Evolutionary conservation across 2,113 vertebrate genomes (phyloP).

Genomic region (Odontesthes bonariensis): DNA sequence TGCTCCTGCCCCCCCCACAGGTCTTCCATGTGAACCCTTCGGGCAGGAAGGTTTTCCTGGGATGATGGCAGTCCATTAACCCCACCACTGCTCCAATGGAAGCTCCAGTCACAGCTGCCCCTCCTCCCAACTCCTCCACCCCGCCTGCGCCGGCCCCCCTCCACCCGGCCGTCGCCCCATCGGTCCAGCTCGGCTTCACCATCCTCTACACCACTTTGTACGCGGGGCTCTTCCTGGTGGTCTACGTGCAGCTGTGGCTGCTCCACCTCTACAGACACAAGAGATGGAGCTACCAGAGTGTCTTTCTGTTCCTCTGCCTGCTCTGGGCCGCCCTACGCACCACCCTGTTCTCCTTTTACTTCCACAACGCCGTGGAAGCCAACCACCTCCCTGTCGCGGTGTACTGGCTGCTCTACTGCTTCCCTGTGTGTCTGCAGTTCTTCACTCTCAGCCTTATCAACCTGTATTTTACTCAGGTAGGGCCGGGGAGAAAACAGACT

Average conservation of each 20-base stretch:
- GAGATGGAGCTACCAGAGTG: conserved; percentile 89
- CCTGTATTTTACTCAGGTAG: conserved; percentile 90
- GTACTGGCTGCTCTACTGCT: conserved; percentile 91
- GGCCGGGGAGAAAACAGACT: neutral
- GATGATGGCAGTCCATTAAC: conserved; percentile 30
- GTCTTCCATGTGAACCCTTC: conserved; percentile 9
- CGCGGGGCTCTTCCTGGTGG: conserved; percentile 83
- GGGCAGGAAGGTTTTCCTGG: neutral
- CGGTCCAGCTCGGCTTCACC: conserved; percentile 89
- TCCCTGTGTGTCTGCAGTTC: conserved; percentile 90
- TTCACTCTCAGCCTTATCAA: conserved; percentile 91
- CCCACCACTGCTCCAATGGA: conserved; percentile 49
- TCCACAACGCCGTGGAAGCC: conserved; percentile 84
- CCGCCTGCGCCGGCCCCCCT: conserved; percentile 77
- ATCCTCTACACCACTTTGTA: conserved; percentile 87
- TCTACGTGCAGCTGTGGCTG: conserved; percentile 90
- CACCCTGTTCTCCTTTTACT: conserved; percentile 91
- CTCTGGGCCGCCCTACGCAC: conserved; percentile 89
- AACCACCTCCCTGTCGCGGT: conserved; percentile 83
- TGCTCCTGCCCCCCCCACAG: conserved; percentile 3
- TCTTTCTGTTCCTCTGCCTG: conserved; percentile 89
- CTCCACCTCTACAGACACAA: conserved; percentile 87
- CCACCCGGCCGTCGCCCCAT: conserved; percentile 85
- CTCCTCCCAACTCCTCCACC: conserved; percentile 51
- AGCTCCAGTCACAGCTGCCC: conserved; percentile 23